Evolutionary conservation across 2,113 vertebrate genomes (phyloP).

Genomic region (Urocitellus parryii): DNA sequence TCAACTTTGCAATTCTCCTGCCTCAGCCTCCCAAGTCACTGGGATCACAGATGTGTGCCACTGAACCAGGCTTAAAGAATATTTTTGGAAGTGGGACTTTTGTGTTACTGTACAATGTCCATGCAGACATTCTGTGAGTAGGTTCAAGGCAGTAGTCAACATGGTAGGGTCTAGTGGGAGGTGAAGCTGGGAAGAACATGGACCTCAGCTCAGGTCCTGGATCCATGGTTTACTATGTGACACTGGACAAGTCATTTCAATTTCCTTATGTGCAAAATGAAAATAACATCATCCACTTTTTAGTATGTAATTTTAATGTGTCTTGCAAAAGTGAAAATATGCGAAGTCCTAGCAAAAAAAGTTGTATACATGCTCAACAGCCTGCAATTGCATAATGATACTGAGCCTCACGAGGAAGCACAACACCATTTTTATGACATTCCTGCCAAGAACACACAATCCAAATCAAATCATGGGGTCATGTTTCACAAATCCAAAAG

Average conservation of each 20-base stretch:
- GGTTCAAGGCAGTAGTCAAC: neutral
- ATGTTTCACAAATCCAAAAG: neutral
- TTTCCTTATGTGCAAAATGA: neutral
- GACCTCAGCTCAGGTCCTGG: neutral
- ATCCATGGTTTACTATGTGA: neutral
- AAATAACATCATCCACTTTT: neutral
- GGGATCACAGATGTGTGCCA: neutral
- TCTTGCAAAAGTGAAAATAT: neutral
- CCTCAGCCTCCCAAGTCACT: neutral
- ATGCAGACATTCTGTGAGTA: neutral
- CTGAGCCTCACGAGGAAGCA: neutral
- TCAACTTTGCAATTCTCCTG: neutral
- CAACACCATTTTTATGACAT: neutral
- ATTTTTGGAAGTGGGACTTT: neutral
- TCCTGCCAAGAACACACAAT: neutral
- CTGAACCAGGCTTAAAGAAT: neutral
- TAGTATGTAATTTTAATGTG: neutral
- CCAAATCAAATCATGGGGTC: neutral
- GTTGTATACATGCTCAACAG: no score
- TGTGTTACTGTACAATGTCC: no score
- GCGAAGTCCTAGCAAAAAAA: neutral
- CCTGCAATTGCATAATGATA: neutral
- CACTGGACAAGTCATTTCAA: neutral
- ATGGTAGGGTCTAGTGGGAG: rapidly evolving
- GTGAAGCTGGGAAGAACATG: neutral